phyloP scores from a whole-genome alignment of 1,140 invertebrate genomes.

The Aphelenchoides besseyi region DNA sequence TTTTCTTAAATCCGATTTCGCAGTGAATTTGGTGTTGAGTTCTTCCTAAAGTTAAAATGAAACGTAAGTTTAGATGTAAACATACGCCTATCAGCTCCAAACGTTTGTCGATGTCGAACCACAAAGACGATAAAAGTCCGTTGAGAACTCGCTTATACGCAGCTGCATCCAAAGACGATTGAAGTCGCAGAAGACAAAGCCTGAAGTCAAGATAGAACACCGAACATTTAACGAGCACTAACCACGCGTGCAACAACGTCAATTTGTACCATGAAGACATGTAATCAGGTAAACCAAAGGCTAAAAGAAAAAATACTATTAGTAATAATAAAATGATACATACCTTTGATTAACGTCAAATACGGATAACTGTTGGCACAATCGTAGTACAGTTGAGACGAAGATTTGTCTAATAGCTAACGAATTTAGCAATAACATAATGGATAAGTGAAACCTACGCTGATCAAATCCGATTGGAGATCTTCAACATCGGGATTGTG shows the following conservation, averaged over 20 bases:
- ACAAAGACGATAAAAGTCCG: constrained; percentile 26
- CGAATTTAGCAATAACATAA: no score
- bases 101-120: constrained; percentile 34
- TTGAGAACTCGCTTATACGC: constrained; percentile 29
- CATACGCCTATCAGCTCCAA: constrained; percentile 18
- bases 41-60: constrained; percentile 8
- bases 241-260: constrained; percentile 40
- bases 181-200: constrained; percentile 32
- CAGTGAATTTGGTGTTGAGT: constrained; percentile 16
- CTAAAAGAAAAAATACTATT: constrained; percentile 31
- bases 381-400: constrained; percentile 36
- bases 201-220: constrained; percentile 15
- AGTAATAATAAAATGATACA: neutral
- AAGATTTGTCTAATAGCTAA: constrained; percentile 38
- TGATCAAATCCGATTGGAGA: no score
- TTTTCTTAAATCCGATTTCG: constrained; percentile 15
- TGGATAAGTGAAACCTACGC: no score
- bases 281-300: constrained; percentile 35
- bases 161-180: constrained; percentile 28
- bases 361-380: constrained; percentile 44
- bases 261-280: constrained; percentile 36
- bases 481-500: no score
- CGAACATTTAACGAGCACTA: neutral
- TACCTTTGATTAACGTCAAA: constrained; percentile 30
- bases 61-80: constrained; percentile 10